Conservation (phyloP, 2,113 vertebrate species). For the Polyodon spathula region DNA sequence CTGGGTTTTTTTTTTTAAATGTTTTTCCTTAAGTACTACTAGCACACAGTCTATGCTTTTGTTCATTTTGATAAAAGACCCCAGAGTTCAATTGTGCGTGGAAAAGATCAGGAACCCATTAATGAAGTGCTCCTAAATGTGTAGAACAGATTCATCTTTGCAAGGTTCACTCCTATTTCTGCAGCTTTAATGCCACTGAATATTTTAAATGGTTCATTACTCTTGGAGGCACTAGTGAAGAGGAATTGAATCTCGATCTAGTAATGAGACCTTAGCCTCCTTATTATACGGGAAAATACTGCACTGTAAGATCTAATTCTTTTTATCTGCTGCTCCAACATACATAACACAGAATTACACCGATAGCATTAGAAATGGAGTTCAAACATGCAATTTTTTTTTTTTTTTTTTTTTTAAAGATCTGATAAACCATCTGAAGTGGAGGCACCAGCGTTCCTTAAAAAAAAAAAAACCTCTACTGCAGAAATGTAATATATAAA, state of each 20-base stretch:
- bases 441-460: too few species aligned
- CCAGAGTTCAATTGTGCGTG: constrained; percentile 3
- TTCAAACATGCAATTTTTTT: not conserved
- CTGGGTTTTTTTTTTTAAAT: not conserved
- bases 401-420: too few species aligned
- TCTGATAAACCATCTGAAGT: not conserved
- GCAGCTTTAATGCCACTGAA: constrained; percentile 2
- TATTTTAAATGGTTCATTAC: constrained; percentile 9
- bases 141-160: constrained; percentile 3
- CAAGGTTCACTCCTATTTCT: constrained; percentile 1
- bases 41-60: not conserved
- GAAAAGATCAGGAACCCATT: constrained; percentile 5
- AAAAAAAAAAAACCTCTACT: too few species aligned
- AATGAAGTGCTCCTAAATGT: not conserved
- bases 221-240: not conserved
- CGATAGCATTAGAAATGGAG: not conserved
- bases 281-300: not conserved
- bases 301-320: not conserved
- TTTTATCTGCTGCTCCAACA: not conserved
- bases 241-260: constrained; percentile 1
- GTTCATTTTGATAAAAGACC: constrained; percentile 1
- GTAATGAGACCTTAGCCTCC: not conserved
- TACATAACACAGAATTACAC: not conserved
- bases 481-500: too few species aligned
- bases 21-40: not conserved